phyloP scores from a whole-genome alignment of 2,888 invertebrate species.

The Euclidia mi region DNA sequence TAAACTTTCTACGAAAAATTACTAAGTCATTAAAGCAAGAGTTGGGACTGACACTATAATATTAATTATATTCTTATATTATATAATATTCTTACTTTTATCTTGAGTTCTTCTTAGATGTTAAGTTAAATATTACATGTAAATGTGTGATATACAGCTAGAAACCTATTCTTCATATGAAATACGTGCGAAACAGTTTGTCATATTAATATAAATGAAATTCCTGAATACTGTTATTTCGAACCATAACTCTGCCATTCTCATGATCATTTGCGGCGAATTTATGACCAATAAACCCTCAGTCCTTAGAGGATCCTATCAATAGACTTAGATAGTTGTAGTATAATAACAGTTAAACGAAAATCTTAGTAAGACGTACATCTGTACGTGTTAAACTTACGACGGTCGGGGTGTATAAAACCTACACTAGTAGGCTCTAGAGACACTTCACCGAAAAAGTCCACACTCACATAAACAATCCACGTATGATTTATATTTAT shows the following conservation, averaged over 20 bases:
- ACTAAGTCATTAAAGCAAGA: no score
- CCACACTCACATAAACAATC: constrained; percentile 11
- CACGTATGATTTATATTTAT: constrained; percentile 21
- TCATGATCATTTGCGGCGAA: not conserved
- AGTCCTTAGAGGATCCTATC: not conserved
- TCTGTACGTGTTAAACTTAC: constrained; percentile 19
- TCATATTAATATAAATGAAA: no score
- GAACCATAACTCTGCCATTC: not conserved
- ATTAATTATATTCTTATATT: no score
- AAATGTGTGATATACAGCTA: no score
- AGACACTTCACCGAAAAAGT: constrained; percentile 4
- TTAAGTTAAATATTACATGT: no score
- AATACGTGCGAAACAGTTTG: no score
- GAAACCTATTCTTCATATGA: no score
- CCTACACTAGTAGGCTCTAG: constrained; percentile 14
- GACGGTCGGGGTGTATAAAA: constrained; percentile 11
- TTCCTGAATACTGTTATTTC: no score
- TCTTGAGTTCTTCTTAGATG: no score
- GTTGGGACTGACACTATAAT: no score
- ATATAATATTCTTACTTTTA: no score
- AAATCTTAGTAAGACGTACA: not conserved
- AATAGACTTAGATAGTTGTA: not conserved
- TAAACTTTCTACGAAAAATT: not conserved
- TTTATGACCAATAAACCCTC: constrained; percentile 1
- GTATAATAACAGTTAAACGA: not conserved